Evolutionary conservation across 1,140 invertebrate genomes (phyloP).

Genomic region (Drosophila nigrodunni): DNA sequence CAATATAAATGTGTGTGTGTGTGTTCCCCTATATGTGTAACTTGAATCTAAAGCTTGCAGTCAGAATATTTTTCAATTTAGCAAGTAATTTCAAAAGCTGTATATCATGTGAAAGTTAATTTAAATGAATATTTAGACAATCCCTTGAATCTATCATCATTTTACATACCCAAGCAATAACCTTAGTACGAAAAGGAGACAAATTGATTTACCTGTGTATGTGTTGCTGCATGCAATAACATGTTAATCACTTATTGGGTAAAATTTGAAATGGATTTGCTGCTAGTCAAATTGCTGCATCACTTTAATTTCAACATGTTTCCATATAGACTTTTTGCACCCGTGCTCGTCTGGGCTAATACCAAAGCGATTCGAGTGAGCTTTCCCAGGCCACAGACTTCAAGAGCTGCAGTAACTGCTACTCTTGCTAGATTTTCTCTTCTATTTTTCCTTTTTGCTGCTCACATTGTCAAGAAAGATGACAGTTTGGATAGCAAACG

Average conservation of each 20-base stretch:
- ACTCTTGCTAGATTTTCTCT: slow-evolving; percentile 31
- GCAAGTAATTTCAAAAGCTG: slow-evolving; percentile 9
- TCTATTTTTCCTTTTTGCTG: neutral
- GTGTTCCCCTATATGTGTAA: neutral
- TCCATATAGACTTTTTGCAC: slow-evolving; percentile 15
- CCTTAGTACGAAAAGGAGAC: neutral
- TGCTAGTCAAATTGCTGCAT: slow-evolving; percentile 50
- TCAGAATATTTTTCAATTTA: slow-evolving; percentile 8
- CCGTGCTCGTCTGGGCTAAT: slow-evolving; percentile 57
- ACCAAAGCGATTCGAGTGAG: slow-evolving; percentile 57
- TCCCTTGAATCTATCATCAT: neutral
- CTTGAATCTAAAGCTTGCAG: neutral
- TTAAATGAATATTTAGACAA: slow-evolving; percentile 12
- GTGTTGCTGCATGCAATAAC: slow-evolving; percentile 18
- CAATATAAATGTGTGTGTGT: neutral
- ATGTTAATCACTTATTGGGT: slow-evolving; percentile 42
- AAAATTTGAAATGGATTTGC: slow-evolving; percentile 50
- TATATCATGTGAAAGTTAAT: slow-evolving; percentile 22
- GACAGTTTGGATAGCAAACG: slow-evolving; percentile 69
- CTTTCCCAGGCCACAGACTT: slow-evolving; percentile 52
- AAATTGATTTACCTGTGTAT: neutral
- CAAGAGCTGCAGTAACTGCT: slow-evolving; percentile 37
- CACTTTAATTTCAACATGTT: slow-evolving; percentile 51
- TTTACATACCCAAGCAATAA: neutral
- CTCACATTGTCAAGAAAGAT: slow-evolving; percentile 60